These are phyloP conservation scores for Menidia menidia DNA, from an alignment of 2,797 vertebrate genomes.

Conservation along the genomic window DNA sequence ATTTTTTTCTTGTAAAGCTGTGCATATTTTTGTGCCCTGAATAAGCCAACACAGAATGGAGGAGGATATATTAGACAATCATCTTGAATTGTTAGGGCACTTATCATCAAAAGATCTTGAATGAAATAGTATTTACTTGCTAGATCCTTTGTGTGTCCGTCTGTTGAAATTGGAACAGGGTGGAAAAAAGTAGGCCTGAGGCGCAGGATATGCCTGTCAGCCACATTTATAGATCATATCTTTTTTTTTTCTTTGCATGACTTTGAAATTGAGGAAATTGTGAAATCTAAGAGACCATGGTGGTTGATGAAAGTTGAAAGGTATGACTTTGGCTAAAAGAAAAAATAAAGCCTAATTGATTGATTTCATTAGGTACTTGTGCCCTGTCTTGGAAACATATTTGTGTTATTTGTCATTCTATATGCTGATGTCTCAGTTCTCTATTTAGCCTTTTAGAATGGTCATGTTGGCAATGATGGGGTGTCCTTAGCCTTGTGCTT, in stretches of 20 bases:
- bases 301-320: conserved; percentile 64
- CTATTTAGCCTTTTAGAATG: not conserved
- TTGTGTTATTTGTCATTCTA: conserved; percentile 16
- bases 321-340: conserved; percentile 6
- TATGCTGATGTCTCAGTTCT: conserved; percentile 24
- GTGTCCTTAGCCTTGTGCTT: conserved; percentile 27
- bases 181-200: not conserved
- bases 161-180: conserved; percentile 24
- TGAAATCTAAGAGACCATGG: conserved; percentile 61
- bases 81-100: conserved; percentile 38
- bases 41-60: conserved; percentile 7
- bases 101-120: conserved; percentile 48
- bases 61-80: conserved; percentile 23
- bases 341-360: conserved; percentile 45
- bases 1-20: too few species aligned
- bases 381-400: conserved; percentile 32
- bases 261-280: conserved; percentile 70
- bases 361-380: conserved; percentile 35
- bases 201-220: conserved; percentile 61
- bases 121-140: conserved; percentile 44
- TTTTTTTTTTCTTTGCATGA: conserved; percentile 48
- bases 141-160: conserved; percentile 42
- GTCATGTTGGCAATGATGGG: conserved; percentile 17
- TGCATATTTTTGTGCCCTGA: conserved; percentile 8
- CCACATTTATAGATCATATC: conserved; percentile 60